A percentile compares a stretch with the other conserved stretches of the same genome.
Evolutionary conservation across 1,140 invertebrate genomes (phyloP).

Genomic region (Nixonia krombeini): DNA sequence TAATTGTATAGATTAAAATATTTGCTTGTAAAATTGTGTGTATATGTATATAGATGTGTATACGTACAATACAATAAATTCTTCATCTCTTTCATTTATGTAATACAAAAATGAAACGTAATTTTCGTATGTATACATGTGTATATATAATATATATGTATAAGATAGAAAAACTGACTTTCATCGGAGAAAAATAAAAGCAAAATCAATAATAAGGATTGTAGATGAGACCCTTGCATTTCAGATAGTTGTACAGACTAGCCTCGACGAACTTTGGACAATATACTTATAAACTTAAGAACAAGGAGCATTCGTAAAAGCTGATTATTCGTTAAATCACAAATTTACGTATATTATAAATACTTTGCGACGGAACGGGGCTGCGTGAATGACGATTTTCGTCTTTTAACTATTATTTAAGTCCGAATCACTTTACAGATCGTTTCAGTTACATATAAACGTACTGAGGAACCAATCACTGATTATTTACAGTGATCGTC

Average conservation of each 20-base stretch:
- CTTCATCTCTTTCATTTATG: constrained; percentile 49
- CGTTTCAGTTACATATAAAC: no score
- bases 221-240: constrained; percentile 53
- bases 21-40: constrained; percentile 65
- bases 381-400: constrained; percentile 7
- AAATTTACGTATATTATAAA: constrained; percentile 24
- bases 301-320: constrained; percentile 15
- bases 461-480: no score
- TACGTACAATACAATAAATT: constrained; percentile 66
- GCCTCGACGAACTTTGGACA: constrained; percentile 65
- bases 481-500: no score
- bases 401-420: no score
- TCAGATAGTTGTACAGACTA: constrained; percentile 60
- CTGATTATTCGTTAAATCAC: constrained; percentile 5
- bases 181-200: constrained; percentile 46
- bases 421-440: no score
- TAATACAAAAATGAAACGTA: constrained; percentile 67
- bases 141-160: constrained; percentile 31
- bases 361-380: constrained; percentile 25
- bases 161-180: constrained; percentile 63
- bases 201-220: constrained; percentile 37
- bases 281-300: constrained; percentile 33
- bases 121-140: constrained; percentile 58
- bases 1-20: constrained; percentile 67
- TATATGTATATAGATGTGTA: constrained; percentile 62